Base-by-base conservation (phyloP, 2,888 invertebrate genomes). In the Drosophila picticornis region DNA sequence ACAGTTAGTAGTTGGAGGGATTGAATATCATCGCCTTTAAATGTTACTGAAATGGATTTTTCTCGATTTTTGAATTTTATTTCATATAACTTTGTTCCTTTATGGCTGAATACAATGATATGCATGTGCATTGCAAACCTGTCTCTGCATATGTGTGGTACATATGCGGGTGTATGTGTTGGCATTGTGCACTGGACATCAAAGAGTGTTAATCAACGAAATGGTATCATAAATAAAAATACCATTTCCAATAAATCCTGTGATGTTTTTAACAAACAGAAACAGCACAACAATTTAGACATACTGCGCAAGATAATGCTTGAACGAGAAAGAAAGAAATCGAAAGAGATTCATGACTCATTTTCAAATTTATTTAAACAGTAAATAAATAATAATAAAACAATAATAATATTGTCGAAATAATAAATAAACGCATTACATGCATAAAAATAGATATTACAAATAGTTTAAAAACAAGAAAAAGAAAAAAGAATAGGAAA, bases 171-270 rank as follows among this genome's bases (percentile, higher is more conserved):
- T 13, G 38, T n/a, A 55, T 29, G 34, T 50, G 52, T 27, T 53
- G 59, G 32, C 46, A 62, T 48, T 62, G 66, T 53, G 52, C 53
- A 67, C 51, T 43, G 50, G 57, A 75, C 79, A 62, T 84, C 89
- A 83, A 89, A 84, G 85, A 77, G 81, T 90, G 88, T 88, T 90
- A 88, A 88, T 88, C 88, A 88, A 87, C 81, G 76, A 78, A 87
- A 86, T 90, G 87, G 87, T 77, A 81, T 89, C 90, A 90, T 88
- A 88, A 88, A 90, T 90, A 90, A 88, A 88, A 88, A 88, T 65
- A 68, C 61, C 79, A 82, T 86, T 82, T 83, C 89, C 75, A 75
- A 89, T 84, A 90, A 87, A 90, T 85, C 80, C 88, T 83, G 70
- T 77, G 81, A 85, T 83, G 75, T 83, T 87, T 87, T 88, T 88